Conservation (phyloP, 2,797 vertebrate genomes). For the Sebastes reedi region DNA sequence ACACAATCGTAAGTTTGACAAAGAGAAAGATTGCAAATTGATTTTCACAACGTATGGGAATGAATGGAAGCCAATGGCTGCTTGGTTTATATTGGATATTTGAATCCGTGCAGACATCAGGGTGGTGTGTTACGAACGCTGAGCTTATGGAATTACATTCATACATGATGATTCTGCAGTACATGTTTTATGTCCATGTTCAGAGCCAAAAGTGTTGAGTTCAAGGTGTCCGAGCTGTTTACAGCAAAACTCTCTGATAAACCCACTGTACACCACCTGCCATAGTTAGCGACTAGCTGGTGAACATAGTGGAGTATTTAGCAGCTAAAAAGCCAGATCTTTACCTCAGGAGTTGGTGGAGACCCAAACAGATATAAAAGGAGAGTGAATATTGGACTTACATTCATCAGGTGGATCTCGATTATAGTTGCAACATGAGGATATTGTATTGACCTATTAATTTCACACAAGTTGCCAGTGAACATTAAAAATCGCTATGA, state of each 20-base stretch:
- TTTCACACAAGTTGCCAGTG: background rate
- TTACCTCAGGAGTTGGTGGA: background rate
- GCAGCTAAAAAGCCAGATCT: background rate
- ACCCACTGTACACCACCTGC: background rate
- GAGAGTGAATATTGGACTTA: background rate
- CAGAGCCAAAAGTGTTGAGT: background rate
- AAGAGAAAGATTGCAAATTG: background rate
- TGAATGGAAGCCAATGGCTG: constrained; percentile 6
- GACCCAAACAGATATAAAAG: background rate
- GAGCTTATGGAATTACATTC: background rate
- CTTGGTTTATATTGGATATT: background rate
- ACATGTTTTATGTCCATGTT: background rate
- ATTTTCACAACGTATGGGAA: background rate
- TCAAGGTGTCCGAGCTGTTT: background rate
- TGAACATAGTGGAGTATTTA: background rate
- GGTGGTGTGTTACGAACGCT: background rate
- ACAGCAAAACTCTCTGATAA: background rate
- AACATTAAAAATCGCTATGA: background rate
- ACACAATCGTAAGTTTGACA: background rate
- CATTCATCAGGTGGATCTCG: background rate
- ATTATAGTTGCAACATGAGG: background rate
- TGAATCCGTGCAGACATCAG: background rate
- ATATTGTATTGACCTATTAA: background rate
- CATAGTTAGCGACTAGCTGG: background rate
- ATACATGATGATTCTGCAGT: constrained; percentile 1